These are phyloP conservation scores for Hypolimnas misippus DNA, from an alignment of 2,888 invertebrate species.

Conservation along the genomic window DNA sequence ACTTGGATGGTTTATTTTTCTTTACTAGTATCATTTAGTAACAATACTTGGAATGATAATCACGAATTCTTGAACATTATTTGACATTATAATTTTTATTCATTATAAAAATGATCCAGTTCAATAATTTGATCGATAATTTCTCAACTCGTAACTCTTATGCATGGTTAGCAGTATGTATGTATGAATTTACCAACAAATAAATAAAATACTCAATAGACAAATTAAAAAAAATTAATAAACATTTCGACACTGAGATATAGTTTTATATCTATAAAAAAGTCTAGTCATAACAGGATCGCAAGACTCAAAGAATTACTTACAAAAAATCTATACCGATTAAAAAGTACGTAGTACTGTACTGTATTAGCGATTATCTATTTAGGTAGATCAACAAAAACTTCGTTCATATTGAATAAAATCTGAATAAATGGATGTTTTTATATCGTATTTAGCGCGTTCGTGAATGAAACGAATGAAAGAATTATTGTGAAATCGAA, in stretches of 20 bases:
- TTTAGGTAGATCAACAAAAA: constrained; percentile 26
- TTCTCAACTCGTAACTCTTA: too few relatives aligned
- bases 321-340: constrained; percentile 13
- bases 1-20: too few relatives aligned
- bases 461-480: constrained; percentile 39
- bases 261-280: neutral
- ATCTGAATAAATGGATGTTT: constrained; percentile 41
- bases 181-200: too few relatives aligned
- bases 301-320: neutral
- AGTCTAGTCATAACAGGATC: neutral
- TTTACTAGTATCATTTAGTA: too few relatives aligned
- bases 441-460: constrained; percentile 40
- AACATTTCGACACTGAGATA: neutral
- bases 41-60: too few relatives aligned
- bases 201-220: too few relatives aligned
- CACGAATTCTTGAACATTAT: too few relatives aligned
- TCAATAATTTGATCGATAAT: too few relatives aligned
- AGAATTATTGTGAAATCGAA: constrained; percentile 43
- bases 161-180: too few relatives aligned
- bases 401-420: constrained; percentile 40
- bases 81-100: too few relatives aligned
- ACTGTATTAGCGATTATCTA: constrained; percentile 29
- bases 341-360: neutral
- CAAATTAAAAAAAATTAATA: neutral
- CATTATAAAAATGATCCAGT: too few relatives aligned